Evolutionary conservation across 2,113 vertebrate genomes (phyloP), one percentile per base, ranked within the genome.

Genomic region (Peromyscus polionotus): DNA sequence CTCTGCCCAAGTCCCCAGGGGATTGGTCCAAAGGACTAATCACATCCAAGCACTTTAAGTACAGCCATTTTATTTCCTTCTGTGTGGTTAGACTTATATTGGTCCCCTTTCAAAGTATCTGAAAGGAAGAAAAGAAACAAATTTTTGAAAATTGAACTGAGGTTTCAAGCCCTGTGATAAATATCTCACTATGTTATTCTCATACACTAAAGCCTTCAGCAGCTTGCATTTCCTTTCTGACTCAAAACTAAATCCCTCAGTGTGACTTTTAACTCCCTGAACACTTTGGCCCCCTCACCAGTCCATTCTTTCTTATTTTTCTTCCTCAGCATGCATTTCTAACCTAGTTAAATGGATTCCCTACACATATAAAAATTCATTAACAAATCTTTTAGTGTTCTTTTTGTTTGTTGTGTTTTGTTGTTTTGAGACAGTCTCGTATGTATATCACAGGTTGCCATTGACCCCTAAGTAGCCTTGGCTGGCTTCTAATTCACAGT

Each of bases 71-170:
- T 97, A 90, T 95, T 96, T 97, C 51, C 61, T 94, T 96, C 67
- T 97, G 17, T 95, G 93, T 95, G 94, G 22, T 95, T 96, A 95
- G 61, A 93, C 84, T 90, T 92, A 24, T 45, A 76, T 92, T n/a
- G 80, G 1, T 22, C 92, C 28, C 72, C 88, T 96, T 97, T 88
- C 95, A 73, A 95, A 86, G 85, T 94, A 0, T 89, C 67, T 91
- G 70, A 97, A 97, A 94, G 77, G 73, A 94, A 97, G 94, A 93
- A 97, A 88, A 89, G 87, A 94, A 97, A 90, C 36, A 94, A 95
- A 95, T 31, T 93, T 95, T 95, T 42, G 26, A 88, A 92, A 95
- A 95, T 96, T 95, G 90, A 95, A 95, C 84, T 81, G 76, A 93
- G 95, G 90, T 97, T 95, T 89, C 65, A 93, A 97, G 61, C n/a